Conservation (phyloP, 2,113 vertebrate species). For the Brachyhypopomus gauderio region DNA sequence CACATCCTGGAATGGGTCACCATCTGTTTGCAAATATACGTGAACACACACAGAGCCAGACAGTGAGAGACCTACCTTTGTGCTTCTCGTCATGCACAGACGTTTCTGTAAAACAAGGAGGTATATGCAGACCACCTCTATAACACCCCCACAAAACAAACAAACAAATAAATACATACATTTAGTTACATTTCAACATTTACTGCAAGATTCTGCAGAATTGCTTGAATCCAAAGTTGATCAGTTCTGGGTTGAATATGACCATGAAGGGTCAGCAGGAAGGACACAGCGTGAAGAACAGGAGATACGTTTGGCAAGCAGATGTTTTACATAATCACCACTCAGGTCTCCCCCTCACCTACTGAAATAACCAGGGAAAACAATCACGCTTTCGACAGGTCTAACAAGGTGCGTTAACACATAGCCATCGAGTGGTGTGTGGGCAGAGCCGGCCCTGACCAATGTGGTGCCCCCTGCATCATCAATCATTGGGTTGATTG, state of each 20-base stretch:
- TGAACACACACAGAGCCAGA: not conserved
- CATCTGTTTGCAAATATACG: slow-evolving; percentile 21
- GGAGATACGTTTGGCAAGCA: not conserved
- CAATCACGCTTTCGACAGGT: not conserved
- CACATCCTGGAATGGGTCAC: slow-evolving; percentile 5
- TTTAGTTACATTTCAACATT: no score
- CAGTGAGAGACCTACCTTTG: not conserved
- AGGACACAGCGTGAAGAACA: not conserved
- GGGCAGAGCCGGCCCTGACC: slow-evolving; percentile 43
- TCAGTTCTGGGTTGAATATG: not conserved
- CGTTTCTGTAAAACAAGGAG: not conserved
- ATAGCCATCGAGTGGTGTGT: slow-evolving; percentile 47
- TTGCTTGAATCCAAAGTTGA: not conserved
- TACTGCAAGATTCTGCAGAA: no score
- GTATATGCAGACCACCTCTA: not conserved
- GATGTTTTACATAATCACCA: slow-evolving; percentile 30
- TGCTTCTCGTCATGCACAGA: not conserved
- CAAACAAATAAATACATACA: no score
- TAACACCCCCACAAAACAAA: not conserved
- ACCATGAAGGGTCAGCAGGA: not conserved
- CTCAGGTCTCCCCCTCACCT: slow-evolving; percentile 12
- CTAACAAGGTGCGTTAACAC: slow-evolving; percentile 6
- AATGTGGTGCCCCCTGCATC: no score
- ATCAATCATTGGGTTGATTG: no score
- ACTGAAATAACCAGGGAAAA: not conserved